Evolutionary conservation across 2,797 vertebrate genomes (phyloP).

Genomic region (Lepilemur ruficaudatus): DNA sequence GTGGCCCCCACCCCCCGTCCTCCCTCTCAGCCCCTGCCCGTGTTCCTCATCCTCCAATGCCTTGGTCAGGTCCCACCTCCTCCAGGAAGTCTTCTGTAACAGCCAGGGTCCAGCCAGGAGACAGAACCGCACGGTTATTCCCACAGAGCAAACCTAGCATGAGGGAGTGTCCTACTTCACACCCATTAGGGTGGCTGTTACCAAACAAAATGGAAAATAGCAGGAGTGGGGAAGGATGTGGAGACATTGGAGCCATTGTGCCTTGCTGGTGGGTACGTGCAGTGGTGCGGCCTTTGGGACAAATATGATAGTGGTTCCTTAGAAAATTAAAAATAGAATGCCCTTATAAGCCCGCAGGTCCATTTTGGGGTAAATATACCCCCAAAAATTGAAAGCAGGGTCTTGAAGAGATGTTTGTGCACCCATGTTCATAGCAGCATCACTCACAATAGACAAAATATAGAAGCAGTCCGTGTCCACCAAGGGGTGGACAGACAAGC

Average conservation of each 20-base stretch:
- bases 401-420: fast-evolving
- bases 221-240: fast-evolving
- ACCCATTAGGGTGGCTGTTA: no score
- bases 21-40: not conserved
- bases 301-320: fast-evolving
- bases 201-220: not conserved
- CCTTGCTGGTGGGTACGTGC: fast-evolving
- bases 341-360: fast-evolving
- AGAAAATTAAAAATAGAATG: not conserved
- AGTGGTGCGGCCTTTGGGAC: not conserved
- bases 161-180: fast-evolving
- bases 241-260: fast-evolving
- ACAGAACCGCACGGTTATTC: fast-evolving
- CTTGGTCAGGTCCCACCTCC: no score
- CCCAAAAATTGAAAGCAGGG: not conserved
- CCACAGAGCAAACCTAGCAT: fast-evolving
- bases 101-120: not conserved
- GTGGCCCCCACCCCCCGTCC: not conserved
- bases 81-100: not conserved
- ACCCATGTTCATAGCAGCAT: fast-evolving
- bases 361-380: no score
- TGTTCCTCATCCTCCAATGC: not conserved
- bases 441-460: fast-evolving
- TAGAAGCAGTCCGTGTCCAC: not conserved
- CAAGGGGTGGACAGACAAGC: fast-evolving